A percentile compares a stretch with the other conserved stretches of the same genome.
phyloP scores from a whole-genome alignment of 2,797 vertebrate genomes.

The Sebastes vulpes region DNA sequence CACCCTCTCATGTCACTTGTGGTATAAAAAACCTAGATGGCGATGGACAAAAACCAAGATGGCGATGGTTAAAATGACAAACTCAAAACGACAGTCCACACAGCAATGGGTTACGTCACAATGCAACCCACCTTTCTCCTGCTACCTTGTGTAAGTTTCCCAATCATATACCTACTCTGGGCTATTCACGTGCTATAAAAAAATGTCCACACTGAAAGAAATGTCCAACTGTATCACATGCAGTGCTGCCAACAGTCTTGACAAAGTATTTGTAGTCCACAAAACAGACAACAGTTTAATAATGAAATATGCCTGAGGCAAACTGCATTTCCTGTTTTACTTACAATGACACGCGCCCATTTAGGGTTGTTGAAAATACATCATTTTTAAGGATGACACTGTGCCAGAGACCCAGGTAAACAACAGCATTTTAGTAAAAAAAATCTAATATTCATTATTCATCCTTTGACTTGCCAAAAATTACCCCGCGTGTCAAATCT shows the following conservation, averaged over 20 bases:
- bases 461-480: background rate
- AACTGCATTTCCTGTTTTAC: background rate
- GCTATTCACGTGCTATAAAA: background rate
- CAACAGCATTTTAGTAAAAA: background rate
- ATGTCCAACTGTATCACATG: background rate
- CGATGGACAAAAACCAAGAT: too few species aligned
- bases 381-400: background rate
- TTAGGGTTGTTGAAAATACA: background rate
- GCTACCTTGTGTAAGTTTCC: background rate
- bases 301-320: background rate
- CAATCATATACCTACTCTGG: background rate
- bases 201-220: background rate
- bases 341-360: background rate
- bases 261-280: background rate
- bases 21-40: too few species aligned
- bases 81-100: too few species aligned
- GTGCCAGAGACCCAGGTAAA: background rate
- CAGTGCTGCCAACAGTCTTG: background rate
- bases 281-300: background rate
- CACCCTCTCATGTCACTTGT: too few species aligned
- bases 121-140: background rate
- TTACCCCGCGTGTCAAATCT: background rate
- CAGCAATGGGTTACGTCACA: too few species aligned
- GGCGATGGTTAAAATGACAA: too few species aligned
- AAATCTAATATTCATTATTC: background rate